Evolutionary conservation across 2,113 vertebrate genomes (phyloP), one percentile per base, ranked within the genome.

Genomic region (Gopherus flavomarginatus): DNA sequence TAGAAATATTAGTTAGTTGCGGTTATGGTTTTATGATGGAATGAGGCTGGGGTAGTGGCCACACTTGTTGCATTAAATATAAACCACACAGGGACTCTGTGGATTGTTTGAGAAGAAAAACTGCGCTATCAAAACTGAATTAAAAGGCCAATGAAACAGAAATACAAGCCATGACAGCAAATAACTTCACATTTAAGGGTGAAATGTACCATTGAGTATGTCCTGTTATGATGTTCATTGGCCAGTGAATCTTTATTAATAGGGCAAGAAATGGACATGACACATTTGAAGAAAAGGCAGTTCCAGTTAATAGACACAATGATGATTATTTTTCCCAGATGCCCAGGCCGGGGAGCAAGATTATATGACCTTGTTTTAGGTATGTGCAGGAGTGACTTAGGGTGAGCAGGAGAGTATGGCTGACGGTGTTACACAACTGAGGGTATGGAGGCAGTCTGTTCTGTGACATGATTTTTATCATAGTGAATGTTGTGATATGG

Each of bases 101-200:
- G 88, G 89, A 86, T 82, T 92, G 90, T 97, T 93, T 72, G 77
- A 87, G 86, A 95, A 91, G 89, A 95, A 94, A 96, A 95, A 96
- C 93, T 82, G 90, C 94, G 87, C 92, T 84, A 95, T 97, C 86
- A 91, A 90, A 90, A 92, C 90, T 29, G 29, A 97, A 97, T 97
- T 95, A 97, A 95, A 96, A 96, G 90, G 80, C 86, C 87, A 92
- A 90, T 97, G 96, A 95, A 97, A 87, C 54, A 93, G 93, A 90
- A 95, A 92, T 90, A 96, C 85, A 95, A 96, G 90, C 50, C n/a
- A 81, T 94, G 95, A 77, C 69, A 78, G 81, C 75, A 94, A 92
- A 93, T 95, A 83, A 83, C 83, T 97, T 95, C 79, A 16, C 2
- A 49, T 24, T 5, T 93, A 62, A 47, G 50, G 82, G 54, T 90